Evolutionary conservation across 64 coral and sea anemone genomes (phyloP).

Genomic region (Platygyra sinensis): DNA sequence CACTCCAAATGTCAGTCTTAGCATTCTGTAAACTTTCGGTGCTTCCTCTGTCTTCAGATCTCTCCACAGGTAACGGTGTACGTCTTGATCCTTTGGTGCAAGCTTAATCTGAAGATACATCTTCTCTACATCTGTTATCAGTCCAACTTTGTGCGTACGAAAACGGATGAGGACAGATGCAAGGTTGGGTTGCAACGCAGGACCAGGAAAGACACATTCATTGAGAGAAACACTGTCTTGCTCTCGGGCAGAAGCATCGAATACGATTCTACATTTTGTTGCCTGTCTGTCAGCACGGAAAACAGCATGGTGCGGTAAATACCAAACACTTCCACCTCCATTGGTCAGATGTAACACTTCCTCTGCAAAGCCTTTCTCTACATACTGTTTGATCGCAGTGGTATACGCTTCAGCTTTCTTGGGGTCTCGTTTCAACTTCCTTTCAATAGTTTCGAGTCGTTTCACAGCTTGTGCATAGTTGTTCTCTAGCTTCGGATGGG

Average conservation of each 20-base stretch:
- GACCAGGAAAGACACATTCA: constrained; percentile 62
- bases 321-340: constrained; percentile 27
- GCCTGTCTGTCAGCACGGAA: constrained; percentile 48
- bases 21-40: constrained; percentile 54
- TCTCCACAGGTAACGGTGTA: constrained; percentile 65
- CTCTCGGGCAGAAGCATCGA: constrained; percentile 42
- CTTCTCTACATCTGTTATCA: constrained; percentile 43
- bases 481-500: constrained; percentile 8
- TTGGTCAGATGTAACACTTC: neutral
- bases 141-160: constrained; percentile 18
- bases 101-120: constrained; percentile 39
- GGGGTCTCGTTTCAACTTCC: constrained; percentile 37
- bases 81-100: constrained; percentile 38
- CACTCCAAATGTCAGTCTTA: constrained; percentile 50
- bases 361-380: constrained; percentile 61
- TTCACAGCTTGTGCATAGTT: constrained; percentile 32
- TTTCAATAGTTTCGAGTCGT: constrained; percentile 61
- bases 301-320: constrained; percentile 64
- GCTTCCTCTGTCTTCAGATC: neutral
- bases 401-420: constrained; percentile 29
- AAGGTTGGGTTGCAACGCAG: constrained; percentile 58
- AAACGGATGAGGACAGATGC: constrained; percentile 54
- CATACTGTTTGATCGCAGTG: constrained; percentile 51
- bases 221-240: constrained; percentile 36
- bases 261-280: constrained; percentile 42